Evolutionary conservation across 1,140 invertebrate genomes (phyloP).

Genomic region (Tetraneura akinire): DNA sequence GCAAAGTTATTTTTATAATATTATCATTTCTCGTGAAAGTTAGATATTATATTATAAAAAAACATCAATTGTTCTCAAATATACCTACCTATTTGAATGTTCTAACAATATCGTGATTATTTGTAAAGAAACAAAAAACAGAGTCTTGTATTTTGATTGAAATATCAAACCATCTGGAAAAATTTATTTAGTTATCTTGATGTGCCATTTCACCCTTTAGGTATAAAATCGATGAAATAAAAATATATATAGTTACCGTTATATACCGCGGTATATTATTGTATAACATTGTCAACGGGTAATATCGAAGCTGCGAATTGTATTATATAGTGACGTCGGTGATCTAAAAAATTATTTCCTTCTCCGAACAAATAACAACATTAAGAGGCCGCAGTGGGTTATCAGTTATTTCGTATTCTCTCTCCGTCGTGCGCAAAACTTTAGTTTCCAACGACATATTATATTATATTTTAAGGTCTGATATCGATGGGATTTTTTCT

Average conservation of each 20-base stretch:
- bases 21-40: no score
- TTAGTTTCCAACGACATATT: not conserved
- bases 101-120: no score
- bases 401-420: conserved; percentile 17
- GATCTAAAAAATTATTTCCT: not conserved
- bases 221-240: not conserved
- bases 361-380: conserved; percentile 22
- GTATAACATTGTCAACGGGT: not conserved
- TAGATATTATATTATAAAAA: no score
- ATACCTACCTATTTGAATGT: no score
- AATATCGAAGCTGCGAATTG: not conserved
- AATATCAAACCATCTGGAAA: not conserved
- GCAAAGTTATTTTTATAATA: no score
- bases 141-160: no score
- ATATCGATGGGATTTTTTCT: conserved; percentile 1
- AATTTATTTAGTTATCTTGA: not conserved
- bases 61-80: no score
- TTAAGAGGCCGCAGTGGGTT: not conserved
- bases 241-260: no score
- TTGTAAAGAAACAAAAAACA: no score
- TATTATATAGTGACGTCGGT: no score
- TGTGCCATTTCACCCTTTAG: not conserved
- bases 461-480: not conserved
- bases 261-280: no score
- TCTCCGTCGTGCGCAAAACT: not conserved